Base-by-base conservation (phyloP, 92 coral and sea anemone species). In the Galaxea fascicularis region DNA sequence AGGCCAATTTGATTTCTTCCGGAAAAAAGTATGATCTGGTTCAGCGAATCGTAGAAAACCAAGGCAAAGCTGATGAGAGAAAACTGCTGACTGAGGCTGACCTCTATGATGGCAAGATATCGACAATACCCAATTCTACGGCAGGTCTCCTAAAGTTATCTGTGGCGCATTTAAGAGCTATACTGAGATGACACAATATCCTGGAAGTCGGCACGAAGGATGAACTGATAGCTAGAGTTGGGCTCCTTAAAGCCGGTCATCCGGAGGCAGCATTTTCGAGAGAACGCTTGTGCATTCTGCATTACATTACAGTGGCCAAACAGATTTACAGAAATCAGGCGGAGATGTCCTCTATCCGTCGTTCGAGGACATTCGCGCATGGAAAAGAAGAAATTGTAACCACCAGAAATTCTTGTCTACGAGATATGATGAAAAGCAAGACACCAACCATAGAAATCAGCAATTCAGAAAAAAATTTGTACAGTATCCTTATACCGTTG, bases 1-100 rank as follows among this genome's bases (percentile, higher is more conserved):
- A 87, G 45, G 68, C 84, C 49, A 76, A 15, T 35, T 25, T 22
- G 35, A 41, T 44, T 25, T 12, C 89, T 22, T 31, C 44, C 44
- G 87, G 90, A 46, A 85, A 88, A 49, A 91, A 91, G 73, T 76
- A 79, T 39, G 81, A 88, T 15, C 81, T 91, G 51, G 90, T 91
- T 57, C 83, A 84, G 64, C 78, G 71, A 22, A 78, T 87, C 18
- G 94, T 79, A 39, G 86, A 79, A 79, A 69, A 39, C 86, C n/a
- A 15, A 26, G 79, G 66, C 8, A 18, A 54, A 8, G 79, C 79
- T 5, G 83, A 31, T 20, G 62, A 63, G 26, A 31, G 64, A 17
- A 29, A 29, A 24, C 39, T 53, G 70, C 51, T 87, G 18, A 59
- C 39, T 20, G 77, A 79, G 20, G 71, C 44, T 20, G 86, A 85